Evolutionary conservation across 2,888 invertebrate species (phyloP).

Genomic region (Abrostola triplasia): DNA sequence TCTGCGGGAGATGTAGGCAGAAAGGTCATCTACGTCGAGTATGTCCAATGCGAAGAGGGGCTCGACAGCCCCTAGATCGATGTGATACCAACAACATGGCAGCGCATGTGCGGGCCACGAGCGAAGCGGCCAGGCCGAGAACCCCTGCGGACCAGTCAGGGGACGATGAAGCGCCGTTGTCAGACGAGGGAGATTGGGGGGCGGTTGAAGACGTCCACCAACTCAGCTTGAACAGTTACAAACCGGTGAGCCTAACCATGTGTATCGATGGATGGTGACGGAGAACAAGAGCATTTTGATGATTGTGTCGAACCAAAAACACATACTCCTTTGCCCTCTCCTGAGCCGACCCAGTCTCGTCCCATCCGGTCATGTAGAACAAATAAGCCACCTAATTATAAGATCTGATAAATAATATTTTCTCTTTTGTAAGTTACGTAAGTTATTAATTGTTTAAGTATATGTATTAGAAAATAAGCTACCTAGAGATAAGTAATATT

Average conservation of each 20-base stretch:
- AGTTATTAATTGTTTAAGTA: too few species aligned
- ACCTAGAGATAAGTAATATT: too few species aligned
- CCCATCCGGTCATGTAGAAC: neutral
- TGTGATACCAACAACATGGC: neutral
- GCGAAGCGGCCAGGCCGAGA: neutral
- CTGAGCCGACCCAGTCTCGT: neutral
- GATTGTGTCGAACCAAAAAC: neutral
- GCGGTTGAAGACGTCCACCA: constrained; percentile 25
- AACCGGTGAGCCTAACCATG: constrained; percentile 40
- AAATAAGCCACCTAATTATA: neutral
- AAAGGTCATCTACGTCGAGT: constrained; percentile 32
- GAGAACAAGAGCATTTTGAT: neutral
- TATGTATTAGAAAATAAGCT: too few species aligned
- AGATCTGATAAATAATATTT: neutral
- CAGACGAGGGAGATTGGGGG: constrained; percentile 5
- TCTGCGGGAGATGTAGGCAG: constrained; percentile 22
- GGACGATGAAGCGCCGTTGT: constrained; percentile 7
- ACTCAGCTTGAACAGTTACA: constrained; percentile 35
- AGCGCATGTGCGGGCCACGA: neutral
- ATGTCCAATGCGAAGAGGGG: constrained; percentile 12
- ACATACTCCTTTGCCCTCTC: neutral
- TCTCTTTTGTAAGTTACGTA: too few species aligned
- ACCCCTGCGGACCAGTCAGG: neutral
- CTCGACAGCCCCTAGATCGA: neutral
- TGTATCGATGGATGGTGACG: constrained; percentile 21